phyloP scores from a whole-genome alignment of 2,888 invertebrate genomes.

The Athalia circularis region DNA sequence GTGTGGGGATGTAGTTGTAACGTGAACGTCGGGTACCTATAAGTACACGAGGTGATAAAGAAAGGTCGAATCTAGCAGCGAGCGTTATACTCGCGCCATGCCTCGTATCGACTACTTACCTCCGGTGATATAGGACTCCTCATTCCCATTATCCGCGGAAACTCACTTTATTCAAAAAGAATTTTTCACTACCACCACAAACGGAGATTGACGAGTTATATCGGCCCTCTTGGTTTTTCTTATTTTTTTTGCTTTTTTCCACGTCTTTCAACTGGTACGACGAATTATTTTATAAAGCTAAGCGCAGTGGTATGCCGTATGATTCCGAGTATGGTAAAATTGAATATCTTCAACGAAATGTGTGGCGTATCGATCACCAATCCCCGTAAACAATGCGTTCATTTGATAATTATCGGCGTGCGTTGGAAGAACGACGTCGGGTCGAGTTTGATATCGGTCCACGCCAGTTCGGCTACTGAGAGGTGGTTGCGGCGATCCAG shows the following conservation, averaged over 20 bases:
- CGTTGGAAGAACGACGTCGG: background rate
- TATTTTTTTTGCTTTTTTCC: too few relatives aligned
- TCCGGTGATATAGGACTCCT: constrained; percentile 32
- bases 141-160: constrained; percentile 28
- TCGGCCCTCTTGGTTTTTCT: background rate
- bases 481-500: constrained; percentile 29
- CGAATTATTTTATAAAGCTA: too few relatives aligned
- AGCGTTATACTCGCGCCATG: background rate
- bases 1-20: too few relatives aligned
- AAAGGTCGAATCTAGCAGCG: background rate
- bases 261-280: too few relatives aligned
- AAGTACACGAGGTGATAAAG: background rate
- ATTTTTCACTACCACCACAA: background rate
- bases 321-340: too few relatives aligned
- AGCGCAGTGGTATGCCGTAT: too few relatives aligned
- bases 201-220: background rate
- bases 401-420: background rate
- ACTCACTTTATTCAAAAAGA: background rate
- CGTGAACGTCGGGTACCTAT: background rate
- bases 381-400: too few relatives aligned
- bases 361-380: too few relatives aligned
- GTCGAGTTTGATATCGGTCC: background rate
- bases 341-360: too few relatives aligned
- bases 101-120: constrained; percentile 19
- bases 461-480: constrained; percentile 12